Evolutionary conservation across 2,888 invertebrate genomes (phyloP), one percentile per base, ranked within the genome.

Genomic region (Caenorhabditis doughertyi): DNA sequence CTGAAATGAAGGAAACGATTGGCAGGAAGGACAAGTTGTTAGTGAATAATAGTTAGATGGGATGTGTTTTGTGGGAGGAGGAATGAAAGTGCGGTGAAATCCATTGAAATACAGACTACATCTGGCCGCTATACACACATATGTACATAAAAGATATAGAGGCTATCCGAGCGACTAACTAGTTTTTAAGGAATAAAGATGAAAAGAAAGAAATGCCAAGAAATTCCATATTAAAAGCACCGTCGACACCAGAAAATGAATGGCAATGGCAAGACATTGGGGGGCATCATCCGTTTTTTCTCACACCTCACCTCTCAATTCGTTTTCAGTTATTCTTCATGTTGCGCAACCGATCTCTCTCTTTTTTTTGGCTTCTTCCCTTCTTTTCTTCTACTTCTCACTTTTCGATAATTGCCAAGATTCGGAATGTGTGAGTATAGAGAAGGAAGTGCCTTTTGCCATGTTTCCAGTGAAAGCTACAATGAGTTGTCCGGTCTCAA

Each of bases 31-130:
- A 77, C 77, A 77, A 77, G 77, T 77, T 77, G 77, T 77, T 77
- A 77, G 77, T 68, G 77, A 77, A 77, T 68, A 77, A 77, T 77
- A 77, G 77, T 77, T 77, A 77, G 68, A 68, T 68, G 68, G 42
- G 68, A 77, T 77, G 77, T 76, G 76, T 77, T 56, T 56, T 77
- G 77, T 77, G 77, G 67, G 68, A 73, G 73, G 73, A 60, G 39
- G 58, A 81, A 77, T 70, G 80, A 81, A 70, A 72, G 74, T 76
- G 72, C 81, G 79, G 80, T 80, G 80, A 80, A 80, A 80, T 80
- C 80, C 80, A 73, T 80, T 68, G 80, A 80, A 80, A 80, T 79
- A 79, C 79, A 79, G 79, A 79, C 79, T 79, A 73, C 79, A 72
- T 72, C 65, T 72, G 72, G 55, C 79, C 79, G 79, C 79, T 79